Conservation (phyloP, 1,140 invertebrate species). For the Pectinophora gossypiella region DNA sequence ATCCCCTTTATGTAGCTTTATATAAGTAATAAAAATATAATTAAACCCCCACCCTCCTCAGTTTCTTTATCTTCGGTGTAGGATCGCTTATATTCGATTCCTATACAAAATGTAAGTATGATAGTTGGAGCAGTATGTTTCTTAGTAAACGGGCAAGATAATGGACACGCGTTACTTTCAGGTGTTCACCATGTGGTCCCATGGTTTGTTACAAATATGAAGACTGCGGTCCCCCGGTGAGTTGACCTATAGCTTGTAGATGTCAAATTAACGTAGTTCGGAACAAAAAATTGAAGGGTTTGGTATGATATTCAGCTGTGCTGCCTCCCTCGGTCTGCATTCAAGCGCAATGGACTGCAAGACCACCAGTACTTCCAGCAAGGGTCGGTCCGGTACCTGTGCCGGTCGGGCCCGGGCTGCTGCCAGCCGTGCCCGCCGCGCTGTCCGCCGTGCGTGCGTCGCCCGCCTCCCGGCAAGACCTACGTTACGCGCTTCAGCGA, state of each 20-base stretch:
- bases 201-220: slow-evolving; percentile 72
- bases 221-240: slow-evolving; percentile 65
- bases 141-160: neutral
- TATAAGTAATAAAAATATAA: slow-evolving; percentile 29
- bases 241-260: slow-evolving; percentile 12
- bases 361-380: slow-evolving; percentile 70
- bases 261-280: neutral
- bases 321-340: slow-evolving; percentile 68
- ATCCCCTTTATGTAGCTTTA: slow-evolving; percentile 11
- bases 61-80: slow-evolving; percentile 8
- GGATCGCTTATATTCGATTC: slow-evolving; percentile 3
- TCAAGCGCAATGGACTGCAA: slow-evolving; percentile 71
- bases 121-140: neutral
- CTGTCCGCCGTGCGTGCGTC: slow-evolving; percentile 61
- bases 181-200: slow-evolving; percentile 65
- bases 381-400: slow-evolving; percentile 67
- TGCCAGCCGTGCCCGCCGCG: slow-evolving; percentile 48
- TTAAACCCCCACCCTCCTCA: slow-evolving; percentile 24
- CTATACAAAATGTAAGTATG: slow-evolving; percentile 30
- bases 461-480: slow-evolving; percentile 63
- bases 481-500: slow-evolving; percentile 67
- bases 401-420: slow-evolving; percentile 47
- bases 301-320: slow-evolving; percentile 46
- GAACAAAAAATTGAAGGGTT: neutral
- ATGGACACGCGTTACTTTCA: slow-evolving; percentile 19